Conservation (phyloP, 2,113 vertebrate species). For the Pardalotus punctatus region DNA sequence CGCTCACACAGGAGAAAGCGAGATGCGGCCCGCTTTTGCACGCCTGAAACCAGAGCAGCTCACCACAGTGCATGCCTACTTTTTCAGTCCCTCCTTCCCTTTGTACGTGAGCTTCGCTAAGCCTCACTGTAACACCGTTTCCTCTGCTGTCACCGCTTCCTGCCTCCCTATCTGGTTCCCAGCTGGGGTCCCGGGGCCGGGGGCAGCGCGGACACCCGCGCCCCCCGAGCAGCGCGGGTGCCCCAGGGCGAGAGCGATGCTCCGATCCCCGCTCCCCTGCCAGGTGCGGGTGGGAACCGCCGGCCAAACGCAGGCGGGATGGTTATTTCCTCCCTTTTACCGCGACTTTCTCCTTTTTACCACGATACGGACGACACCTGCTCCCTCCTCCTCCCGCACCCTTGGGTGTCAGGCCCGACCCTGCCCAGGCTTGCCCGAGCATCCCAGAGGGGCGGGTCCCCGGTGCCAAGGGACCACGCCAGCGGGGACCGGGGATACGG, state of each 20-base stretch:
- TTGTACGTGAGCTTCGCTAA: not conserved
- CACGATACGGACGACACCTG: not conserved
- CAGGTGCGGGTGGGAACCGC: not conserved
- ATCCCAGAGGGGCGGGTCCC: not conserved
- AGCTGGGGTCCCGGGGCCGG: not conserved
- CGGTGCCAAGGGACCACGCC: not conserved
- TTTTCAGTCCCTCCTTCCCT: constrained; percentile 5
- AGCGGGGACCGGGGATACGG: not conserved
- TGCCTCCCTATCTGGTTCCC: not conserved
- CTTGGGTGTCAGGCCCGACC: not conserved
- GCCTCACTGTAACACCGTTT: not conserved
- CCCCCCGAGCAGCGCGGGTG: not conserved
- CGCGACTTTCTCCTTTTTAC: not conserved
- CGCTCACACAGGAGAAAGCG: not conserved
- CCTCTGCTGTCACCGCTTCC: not conserved
- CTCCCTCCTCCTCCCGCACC: not conserved
- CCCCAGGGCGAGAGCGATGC: not conserved
- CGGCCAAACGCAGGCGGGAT: not conserved
- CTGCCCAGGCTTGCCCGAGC: not conserved
- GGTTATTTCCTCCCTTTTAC: not conserved
- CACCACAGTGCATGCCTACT: not conserved
- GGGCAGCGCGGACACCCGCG: not conserved
- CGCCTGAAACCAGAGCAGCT: not conserved
- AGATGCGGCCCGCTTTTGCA: not conserved
- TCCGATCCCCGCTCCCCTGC: not conserved